Evolutionary conservation across 2,113 vertebrate genomes (phyloP).

Genomic region (Myiagra hebetior): DNA sequence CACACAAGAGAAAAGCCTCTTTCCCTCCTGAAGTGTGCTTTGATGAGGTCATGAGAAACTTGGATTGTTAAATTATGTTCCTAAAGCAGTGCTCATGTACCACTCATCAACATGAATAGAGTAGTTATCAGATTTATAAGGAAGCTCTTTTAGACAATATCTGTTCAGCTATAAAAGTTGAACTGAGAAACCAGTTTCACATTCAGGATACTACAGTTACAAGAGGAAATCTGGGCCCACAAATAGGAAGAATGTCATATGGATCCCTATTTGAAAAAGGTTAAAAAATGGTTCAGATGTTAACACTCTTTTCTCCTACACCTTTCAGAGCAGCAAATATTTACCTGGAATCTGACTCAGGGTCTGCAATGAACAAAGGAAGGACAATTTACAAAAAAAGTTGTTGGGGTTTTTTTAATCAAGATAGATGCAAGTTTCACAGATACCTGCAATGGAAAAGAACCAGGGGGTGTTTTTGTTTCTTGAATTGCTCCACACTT

Average conservation of each 20-base stretch:
- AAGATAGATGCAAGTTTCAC: not conserved
- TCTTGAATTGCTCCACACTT: not conserved
- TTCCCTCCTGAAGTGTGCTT: not conserved
- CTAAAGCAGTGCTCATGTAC: not conserved
- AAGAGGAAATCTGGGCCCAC: not conserved
- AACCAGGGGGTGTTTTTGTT: not conserved
- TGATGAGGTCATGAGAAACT: not conserved
- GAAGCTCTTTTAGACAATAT: not conserved
- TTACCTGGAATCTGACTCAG: not conserved
- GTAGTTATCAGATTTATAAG: not conserved
- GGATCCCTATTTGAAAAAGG: not conserved
- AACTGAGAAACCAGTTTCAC: not conserved
- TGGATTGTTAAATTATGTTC: not conserved
- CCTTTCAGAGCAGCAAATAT: not conserved
- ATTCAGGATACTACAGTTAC: not conserved
- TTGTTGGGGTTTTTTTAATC: not conserved
- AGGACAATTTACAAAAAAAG: not conserved
- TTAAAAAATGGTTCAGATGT: not conserved
- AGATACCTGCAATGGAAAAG: not conserved
- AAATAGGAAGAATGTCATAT: accelerated
- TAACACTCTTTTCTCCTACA: not conserved
- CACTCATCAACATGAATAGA: not conserved
- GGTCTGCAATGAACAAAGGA: not conserved
- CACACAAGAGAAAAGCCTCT: not conserved
- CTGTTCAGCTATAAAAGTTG: not conserved